Evolutionary conservation across 1,140 invertebrate species (phyloP), one percentile per base, ranked within the genome.

Genomic region (Microplitis demolitor): DNA sequence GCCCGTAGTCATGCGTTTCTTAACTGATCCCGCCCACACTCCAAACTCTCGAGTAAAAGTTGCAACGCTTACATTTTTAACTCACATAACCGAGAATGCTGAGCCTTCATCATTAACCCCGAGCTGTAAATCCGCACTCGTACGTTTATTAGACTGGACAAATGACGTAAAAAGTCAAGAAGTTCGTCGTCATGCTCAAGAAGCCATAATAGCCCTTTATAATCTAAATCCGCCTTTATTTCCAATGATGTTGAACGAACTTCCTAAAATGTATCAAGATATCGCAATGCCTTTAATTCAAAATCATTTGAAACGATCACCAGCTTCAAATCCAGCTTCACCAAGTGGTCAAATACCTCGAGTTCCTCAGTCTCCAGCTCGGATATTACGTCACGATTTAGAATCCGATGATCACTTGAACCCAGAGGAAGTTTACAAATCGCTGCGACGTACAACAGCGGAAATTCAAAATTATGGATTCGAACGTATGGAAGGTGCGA

Each of bases 401-500:
- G 82, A 84, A 34, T 77, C 79, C 4, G 77, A 77, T 63, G 91
- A 94, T 79, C 90, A 92, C 78, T 87, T 93, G 74, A 94, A 93
- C 82, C 91, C 94, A 14, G 95, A 97, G 83, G 96, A 98, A 83
- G 92, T 97, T 56, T 93, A 93, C 80, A 93, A 93, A 80, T 96
- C 94, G 71, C 91, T 98, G 66, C 90, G 94, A 71, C 93, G 94
- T 81, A 98, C 96, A 53, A 96, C 96, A 3, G 95, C 95, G 16
- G 96, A 98, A 88, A 98, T 98, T 83, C 94, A 96, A 79, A 96
- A 94, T 86, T 95, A 95, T 77, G 93, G 92, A 79, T 93, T 92
- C 77, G 92, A 92, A 82, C 88, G 92, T 77, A 87, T 91, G 78
- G 92, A 93, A 78, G 89, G 91, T 80, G 93, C 95, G 69, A 94